phyloP scores from a whole-genome alignment of 2,888 invertebrate species.

The Phlogophora meticulosa region DNA sequence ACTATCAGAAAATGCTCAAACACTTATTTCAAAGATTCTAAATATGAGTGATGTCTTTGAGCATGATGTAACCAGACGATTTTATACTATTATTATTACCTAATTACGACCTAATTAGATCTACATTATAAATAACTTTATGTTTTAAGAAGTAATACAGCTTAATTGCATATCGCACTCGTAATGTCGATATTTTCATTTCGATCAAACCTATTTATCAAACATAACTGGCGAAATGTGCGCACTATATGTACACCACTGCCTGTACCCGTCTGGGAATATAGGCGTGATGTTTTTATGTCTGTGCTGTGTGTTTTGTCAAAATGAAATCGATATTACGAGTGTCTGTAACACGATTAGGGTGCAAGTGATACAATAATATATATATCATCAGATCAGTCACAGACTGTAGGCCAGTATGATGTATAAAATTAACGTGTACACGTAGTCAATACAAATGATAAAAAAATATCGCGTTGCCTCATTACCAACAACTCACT shows the following conservation, averaged over 20 bases:
- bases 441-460: constrained; percentile 54
- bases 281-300: too few species aligned
- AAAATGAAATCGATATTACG: background rate
- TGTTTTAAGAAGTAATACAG: constrained; percentile 58
- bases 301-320: background rate
- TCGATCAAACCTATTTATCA: background rate
- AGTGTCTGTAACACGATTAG: constrained; percentile 20
- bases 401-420: constrained; percentile 48
- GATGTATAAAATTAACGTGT: constrained; percentile 58
- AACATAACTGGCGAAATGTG: background rate
- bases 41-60: constrained; percentile 56
- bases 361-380: constrained; percentile 65
- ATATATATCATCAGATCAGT: constrained; percentile 45
- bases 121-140: constrained; percentile 67
- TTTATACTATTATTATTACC: too few species aligned
- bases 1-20: constrained; percentile 47
- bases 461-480: constrained; percentile 57
- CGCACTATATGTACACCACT: too few species aligned
- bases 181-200: background rate
- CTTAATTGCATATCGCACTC: constrained; percentile 18
- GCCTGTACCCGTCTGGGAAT: too few species aligned
- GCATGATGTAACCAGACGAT: constrained; percentile 58
- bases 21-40: constrained; percentile 25
- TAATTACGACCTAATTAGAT: constrained; percentile 58
- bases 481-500: constrained; percentile 35